Base-by-base conservation (phyloP, 2,113 vertebrate species). In the Oryzias woworae region DNA sequence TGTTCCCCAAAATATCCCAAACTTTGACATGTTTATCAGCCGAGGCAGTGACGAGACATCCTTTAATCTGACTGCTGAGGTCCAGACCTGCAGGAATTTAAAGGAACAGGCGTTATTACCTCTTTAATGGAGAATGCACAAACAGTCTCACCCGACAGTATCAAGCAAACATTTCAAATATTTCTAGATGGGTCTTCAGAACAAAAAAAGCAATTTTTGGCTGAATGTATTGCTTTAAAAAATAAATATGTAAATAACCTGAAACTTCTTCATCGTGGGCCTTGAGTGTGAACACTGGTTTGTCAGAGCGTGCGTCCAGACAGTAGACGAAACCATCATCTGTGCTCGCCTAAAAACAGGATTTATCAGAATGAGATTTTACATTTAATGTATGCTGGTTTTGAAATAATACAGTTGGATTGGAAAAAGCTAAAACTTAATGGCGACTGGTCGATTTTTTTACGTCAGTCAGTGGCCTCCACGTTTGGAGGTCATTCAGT, bases 301-400 rank as follows among this genome's bases (percentile, higher is more conserved):
- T 99, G 78, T 99, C 95, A 2, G 95, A 92, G 1, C 97, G 95
- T 16, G 96, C 97, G 57, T 99, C 97, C 79, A 99, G 85, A 56
- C 95, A 95, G 88, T 99, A 99, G 23, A 99, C 92, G 81, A 99
- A 99, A 31, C 97, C 97, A 0, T 99, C 96, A 3, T 99, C 97
- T 42, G 97, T 99, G 88, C 97, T 99, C 41, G 92, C 95, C 97
- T 99, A 73, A 71, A 45, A 49, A 4, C n/a, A 70, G n/a, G 6
- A 1, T 18, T 18, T 47, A n/a, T n/a, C 8, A 18, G 2, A 7
- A 18, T n/a, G n/a, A n/a, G 16, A 8, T 47, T 47, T 46, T 16
- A 14, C 14, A 46, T 17, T 28, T 12, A 10, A 36, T 36, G 31
- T 1, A 36, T 7, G 31, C 7, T 10, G 36, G 12, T 36, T 10